Percentiles rank a stretch among this genome's conserved stretches.
Evolutionary conservation across 2,113 vertebrate genomes (phyloP).

Genomic region (Larimichthys crocea): DNA sequence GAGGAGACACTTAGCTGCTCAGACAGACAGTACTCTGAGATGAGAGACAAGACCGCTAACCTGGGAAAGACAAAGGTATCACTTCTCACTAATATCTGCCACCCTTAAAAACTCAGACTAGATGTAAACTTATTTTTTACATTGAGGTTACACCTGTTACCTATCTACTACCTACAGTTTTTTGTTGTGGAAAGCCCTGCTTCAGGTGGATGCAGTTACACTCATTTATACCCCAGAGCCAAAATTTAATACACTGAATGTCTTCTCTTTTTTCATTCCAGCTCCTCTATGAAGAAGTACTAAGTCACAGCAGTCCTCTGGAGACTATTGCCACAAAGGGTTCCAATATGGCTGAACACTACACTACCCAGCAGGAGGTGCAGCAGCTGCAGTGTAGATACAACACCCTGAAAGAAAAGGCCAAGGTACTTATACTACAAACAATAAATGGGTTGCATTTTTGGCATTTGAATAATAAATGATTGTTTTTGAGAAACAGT

Average conservation of each 20-base stretch:
- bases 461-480: conserved; percentile 43
- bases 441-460: neutral
- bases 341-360: conserved; percentile 91
- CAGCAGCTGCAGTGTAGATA: conserved; percentile 93
- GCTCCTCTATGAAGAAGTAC: conserved; percentile 94
- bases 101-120: neutral
- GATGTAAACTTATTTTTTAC: neutral
- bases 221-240: conserved; percentile 2
- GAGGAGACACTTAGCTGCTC: conserved; percentile 88
- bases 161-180: neutral
- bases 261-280: conserved; percentile 71
- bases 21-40: conserved; percentile 89
- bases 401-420: conserved; percentile 86
- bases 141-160: neutral
- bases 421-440: conserved; percentile 84
- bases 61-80: conserved; percentile 93
- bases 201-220: neutral
- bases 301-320: conserved; percentile 92
- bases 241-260: conserved; percentile 9
- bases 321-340: conserved; percentile 94
- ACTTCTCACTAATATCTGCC: neutral
- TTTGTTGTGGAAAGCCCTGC: neutral
- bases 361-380: conserved; percentile 91
- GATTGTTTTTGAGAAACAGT: neutral
- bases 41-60: conserved; percentile 92